Evolutionary conservation across 2,888 invertebrate genomes (phyloP).

Genomic region (Lasioglossum villosulum): DNA sequence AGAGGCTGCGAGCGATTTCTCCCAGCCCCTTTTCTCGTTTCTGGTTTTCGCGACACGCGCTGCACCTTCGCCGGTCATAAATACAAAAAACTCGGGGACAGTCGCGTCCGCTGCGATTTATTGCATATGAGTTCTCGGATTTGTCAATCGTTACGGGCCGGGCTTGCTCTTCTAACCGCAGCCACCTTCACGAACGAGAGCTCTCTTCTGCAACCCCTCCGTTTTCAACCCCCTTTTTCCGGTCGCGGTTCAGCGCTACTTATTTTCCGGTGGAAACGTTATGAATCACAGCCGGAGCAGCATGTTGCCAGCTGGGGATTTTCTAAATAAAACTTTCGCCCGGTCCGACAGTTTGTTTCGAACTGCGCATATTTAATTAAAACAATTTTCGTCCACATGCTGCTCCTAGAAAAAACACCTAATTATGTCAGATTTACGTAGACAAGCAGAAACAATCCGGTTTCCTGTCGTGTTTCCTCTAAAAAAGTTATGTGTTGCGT

Average conservation of each 20-base stretch:
- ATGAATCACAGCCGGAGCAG: slow-evolving; percentile 69
- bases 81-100: slow-evolving; percentile 76
- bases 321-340: slow-evolving; percentile 1
- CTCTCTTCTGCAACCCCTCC: not conserved
- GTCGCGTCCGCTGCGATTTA: slow-evolving; percentile 76
- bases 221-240: not conserved
- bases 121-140: slow-evolving; percentile 83
- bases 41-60: slow-evolving; percentile 44
- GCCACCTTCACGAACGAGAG: slow-evolving; percentile 24
- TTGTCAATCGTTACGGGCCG: slow-evolving; percentile 78
- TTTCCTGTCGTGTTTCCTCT: not conserved
- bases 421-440: not conserved
- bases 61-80: slow-evolving; percentile 72
- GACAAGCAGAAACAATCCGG: not conserved
- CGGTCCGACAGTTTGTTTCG: not conserved
- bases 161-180: slow-evolving; percentile 45
- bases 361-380: not conserved
- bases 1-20: slow-evolving; percentile 39
- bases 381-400: not conserved
- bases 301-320: not conserved
- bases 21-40: slow-evolving; percentile 40
- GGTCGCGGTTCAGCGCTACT: slow-evolving; percentile 59
- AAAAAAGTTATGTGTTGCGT: not conserved
- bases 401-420: not conserved
- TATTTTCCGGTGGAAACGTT: slow-evolving; percentile 70